Percentiles rank a stretch among this genome's conserved stretches.
These are phyloP conservation scores for Heteropelma amictum DNA, from an alignment of 2,888 invertebrate genomes.

Conservation along the genomic window DNA sequence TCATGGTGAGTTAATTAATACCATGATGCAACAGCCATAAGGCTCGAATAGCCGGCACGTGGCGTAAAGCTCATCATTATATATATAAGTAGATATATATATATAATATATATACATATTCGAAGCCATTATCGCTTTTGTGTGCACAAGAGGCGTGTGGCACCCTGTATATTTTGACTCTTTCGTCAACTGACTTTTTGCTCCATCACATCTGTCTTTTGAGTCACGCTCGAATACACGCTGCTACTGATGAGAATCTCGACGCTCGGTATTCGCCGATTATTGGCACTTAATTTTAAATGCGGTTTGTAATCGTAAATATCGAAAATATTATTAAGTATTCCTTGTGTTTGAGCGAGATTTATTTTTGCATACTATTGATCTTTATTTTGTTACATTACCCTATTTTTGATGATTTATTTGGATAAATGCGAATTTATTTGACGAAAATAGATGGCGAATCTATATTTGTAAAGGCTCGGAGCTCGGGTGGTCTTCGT, in stretches of 20 bases:
- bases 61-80: slow-evolving; percentile 20
- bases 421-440: too few species aligned
- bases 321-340: too few species aligned
- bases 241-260: neutral
- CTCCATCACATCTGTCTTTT: neutral
- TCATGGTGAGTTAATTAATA: neutral
- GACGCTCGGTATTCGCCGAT: neutral
- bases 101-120: too few species aligned
- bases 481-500: too few species aligned
- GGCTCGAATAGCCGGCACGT: slow-evolving; percentile 7
- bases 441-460: too few species aligned
- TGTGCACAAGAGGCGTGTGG: slow-evolving; percentile 1
- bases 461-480: too few species aligned
- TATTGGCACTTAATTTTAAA: neutral
- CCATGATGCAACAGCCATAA: neutral
- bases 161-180: slow-evolving; percentile 44
- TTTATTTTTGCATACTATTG: too few species aligned
- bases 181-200: slow-evolving; percentile 44
- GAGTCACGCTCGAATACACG: neutral
- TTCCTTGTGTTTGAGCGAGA: too few species aligned
- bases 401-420: too few species aligned
- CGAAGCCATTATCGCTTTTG: slow-evolving; percentile 28
- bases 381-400: too few species aligned
- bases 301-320: neutral
- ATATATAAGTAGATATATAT: too few species aligned